Evolutionary conservation across 2,888 invertebrate species (phyloP).

Genomic region (Salpingus planirostris): DNA sequence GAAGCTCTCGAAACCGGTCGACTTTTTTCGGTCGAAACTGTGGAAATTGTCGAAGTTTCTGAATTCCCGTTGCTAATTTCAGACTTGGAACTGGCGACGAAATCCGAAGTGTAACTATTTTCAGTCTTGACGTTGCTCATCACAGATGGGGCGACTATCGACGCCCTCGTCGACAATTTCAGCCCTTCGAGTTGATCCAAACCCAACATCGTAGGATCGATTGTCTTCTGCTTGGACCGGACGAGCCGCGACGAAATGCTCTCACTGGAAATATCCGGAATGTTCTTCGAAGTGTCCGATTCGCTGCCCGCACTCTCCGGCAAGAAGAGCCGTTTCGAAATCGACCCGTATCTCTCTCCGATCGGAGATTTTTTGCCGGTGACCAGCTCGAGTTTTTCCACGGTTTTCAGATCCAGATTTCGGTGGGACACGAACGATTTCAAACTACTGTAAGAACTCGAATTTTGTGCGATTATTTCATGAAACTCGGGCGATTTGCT

Average conservation of each 20-base stretch:
- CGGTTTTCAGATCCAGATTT: constrained; percentile 27
- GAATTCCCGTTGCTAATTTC: not conserved
- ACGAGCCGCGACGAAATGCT: constrained; percentile 22
- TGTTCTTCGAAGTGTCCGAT: constrained; percentile 41
- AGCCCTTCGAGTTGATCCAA: constrained; percentile 17
- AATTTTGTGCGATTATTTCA: constrained; percentile 7
- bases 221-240: constrained; percentile 9
- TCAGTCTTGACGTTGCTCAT: not conserved
- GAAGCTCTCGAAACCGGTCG: too few species aligned
- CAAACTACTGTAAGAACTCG: constrained; percentile 8
- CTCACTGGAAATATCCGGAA: constrained; percentile 39
- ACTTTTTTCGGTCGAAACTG: not conserved
- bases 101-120: constrained; percentile 11
- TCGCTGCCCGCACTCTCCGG: constrained; percentile 25
- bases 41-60: not conserved
- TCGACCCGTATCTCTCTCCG: not conserved
- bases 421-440: constrained; percentile 29
- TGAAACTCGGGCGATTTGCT: constrained; percentile 1
- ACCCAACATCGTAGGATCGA: too few species aligned
- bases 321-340: constrained; percentile 7
- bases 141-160: too few species aligned
- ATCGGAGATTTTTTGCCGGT: constrained; percentile 5
- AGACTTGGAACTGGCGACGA: constrained; percentile 3
- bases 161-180: constrained; percentile 8
- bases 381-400: constrained; percentile 27